Base-by-base conservation (phyloP, 2,797 vertebrate species). In the Ciconia nigra region DNA sequence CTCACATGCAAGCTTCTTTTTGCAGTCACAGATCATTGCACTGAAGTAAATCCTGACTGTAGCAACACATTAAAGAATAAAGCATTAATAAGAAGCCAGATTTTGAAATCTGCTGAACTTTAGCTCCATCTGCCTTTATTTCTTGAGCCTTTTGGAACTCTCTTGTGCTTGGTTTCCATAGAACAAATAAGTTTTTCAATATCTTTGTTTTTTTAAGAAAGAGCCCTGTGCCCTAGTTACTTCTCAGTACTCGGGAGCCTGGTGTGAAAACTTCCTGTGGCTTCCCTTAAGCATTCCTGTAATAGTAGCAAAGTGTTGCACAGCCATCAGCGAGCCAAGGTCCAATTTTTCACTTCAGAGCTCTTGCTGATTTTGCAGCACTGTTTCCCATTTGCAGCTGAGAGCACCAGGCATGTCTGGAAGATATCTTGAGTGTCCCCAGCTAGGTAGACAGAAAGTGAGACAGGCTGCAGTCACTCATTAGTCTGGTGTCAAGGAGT, bases 341-440 rank as follows among this genome's bases (percentile, higher is more conserved):
- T 7, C 46, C 33, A 11, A 2, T 15, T 91, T 79, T 67, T 44
- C 67, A 67, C 20, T 54, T 79, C 51, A 46, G 26, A 76, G 7
- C 58, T 89, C 42, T 4, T 37, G 57, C 35, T 59, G 72, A 55
- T 46, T 82, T 73, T 69, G 54, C 55, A 73, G 80, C 8, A 35
- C 33, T 55, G n/a, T 73, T 90, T 57, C 46, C 63, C 59, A 21
- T 6, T 39, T 51, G 33, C 78, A 89, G 79, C 41, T 15, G 55
- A 69, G 52, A 51, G 26, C 0, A 0, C 13, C 37, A 44, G 42
- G 59, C 9, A 5, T 0, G 0, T 17, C 51, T 81, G 79, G 49
- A 89, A 80, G 42, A 11, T 31, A 19, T 11, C 58, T 54, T 44
- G 3, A 21, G 35, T 76, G 49, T 47, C 37, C 91, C 41, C 37